Evolutionary conservation across 2,797 vertebrate genomes (phyloP).

Genomic region (Furcifer pardalis): DNA sequence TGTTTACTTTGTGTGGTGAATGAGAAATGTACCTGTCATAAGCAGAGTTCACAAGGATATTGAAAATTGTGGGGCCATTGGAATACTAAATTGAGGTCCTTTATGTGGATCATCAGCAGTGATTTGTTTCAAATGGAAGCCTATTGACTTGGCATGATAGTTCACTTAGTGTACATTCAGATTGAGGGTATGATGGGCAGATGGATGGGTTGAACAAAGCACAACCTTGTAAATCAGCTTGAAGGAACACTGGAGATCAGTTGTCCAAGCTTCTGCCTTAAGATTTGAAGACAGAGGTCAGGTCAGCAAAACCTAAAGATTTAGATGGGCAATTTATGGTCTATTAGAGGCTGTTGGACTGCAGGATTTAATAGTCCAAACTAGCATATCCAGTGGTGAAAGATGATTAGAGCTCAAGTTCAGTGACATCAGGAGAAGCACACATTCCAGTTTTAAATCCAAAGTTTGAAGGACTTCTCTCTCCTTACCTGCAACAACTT

Average conservation of each 20-base stretch:
- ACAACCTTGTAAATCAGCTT: background rate
- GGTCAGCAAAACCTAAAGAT: background rate
- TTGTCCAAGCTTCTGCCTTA: background rate
- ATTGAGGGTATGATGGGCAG: slow-evolving; percentile 25
- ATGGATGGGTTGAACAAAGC: slow-evolving; percentile 59
- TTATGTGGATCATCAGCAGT: background rate
- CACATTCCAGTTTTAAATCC: background rate
- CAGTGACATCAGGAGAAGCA: background rate
- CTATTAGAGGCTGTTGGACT: background rate
- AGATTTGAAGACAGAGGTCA: fast-evolving
- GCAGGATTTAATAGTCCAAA: background rate
- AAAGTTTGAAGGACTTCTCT: background rate
- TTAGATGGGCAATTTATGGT: background rate
- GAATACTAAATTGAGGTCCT: background rate
- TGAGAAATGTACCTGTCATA: background rate
- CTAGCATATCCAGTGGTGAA: background rate
- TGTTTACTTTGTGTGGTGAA: too few species aligned
- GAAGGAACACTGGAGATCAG: background rate
- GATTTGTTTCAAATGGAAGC: background rate
- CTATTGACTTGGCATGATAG: background rate
- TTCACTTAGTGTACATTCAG: slow-evolving; percentile 1
- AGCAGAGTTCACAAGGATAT: background rate
- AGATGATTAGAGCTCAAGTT: background rate
- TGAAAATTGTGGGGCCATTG: background rate
- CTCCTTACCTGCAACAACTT: background rate